These are phyloP conservation scores for Nycteola revayana DNA, from an alignment of 2,888 invertebrate species.

Conservation along the genomic window DNA sequence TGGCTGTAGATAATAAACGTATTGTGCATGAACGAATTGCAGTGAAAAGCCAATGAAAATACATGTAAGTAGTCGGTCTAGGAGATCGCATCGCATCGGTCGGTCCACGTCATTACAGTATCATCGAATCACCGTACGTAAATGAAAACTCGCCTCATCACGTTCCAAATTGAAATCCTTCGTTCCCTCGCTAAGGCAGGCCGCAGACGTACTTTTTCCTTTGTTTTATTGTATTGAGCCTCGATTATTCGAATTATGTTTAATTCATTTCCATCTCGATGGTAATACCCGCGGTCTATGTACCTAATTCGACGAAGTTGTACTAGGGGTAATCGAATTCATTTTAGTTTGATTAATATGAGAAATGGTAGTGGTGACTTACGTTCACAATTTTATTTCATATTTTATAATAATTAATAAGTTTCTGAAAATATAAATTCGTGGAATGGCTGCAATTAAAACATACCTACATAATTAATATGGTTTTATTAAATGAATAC, in stretches of 20 bases:
- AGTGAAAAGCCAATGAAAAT: constrained; percentile 17
- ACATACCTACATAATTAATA: no score
- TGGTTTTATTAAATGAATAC: no score
- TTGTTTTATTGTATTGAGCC: constrained; percentile 75
- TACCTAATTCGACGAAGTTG: constrained; percentile 36
- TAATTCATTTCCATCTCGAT: constrained; percentile 78
- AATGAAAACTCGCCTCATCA: constrained; percentile 79
- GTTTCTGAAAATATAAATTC: no score
- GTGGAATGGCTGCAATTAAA: no score
- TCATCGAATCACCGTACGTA: constrained; percentile 58
- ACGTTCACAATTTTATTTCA: no score
- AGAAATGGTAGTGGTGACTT: constrained; percentile 1
- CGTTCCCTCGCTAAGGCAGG: constrained; percentile 62
- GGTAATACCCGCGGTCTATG: constrained; percentile 58
- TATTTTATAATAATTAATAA: no score
- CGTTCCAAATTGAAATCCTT: constrained; percentile 82
- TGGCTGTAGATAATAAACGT: no score
- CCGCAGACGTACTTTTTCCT: constrained; percentile 69
- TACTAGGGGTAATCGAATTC: constrained; percentile 38
- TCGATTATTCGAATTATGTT: constrained; percentile 81
- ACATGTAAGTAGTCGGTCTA: constrained; percentile 21
- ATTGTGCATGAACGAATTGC: constrained; percentile 20
- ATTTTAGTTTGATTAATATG: constrained; percentile 15
- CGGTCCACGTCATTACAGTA: constrained; percentile 48
- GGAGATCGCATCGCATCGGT: constrained; percentile 32